Base-by-base conservation (phyloP, 2,888 invertebrate genomes). In the Acronicta psi region DNA sequence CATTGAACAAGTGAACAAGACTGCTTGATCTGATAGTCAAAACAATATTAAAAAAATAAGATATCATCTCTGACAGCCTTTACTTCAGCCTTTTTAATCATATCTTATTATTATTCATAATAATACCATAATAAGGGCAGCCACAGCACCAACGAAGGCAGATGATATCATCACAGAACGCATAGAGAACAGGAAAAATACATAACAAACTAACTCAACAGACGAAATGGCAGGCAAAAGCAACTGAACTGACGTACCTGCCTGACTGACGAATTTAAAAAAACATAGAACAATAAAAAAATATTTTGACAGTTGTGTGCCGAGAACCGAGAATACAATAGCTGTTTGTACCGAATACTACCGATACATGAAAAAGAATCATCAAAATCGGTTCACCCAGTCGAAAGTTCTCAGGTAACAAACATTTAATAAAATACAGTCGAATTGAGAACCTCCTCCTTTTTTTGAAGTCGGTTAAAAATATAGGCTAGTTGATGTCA, bases 281-380 rank as follows among this genome's bases (percentile, higher is more conserved):
- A n/a, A 36, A n/a, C 2, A 14, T 25, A 11, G 23, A 18, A n/a
- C 11, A 20, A 17, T 20, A 17, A n/a, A 14, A 31, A 1, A 41
- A 3, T 63, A 41, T 63, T 45, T 56, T 64, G 40, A 50, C 59
- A 53, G 42, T 42, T 51, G 56, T 40, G 16, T 25, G 11, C 40
- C 41, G 53, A 56, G 36, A 59, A 50, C 52, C 34, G 47, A 25
- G 25, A 41, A 55, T 29, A 20, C n/a, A 13, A 38, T 64, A 66
- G 55, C 42, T 66, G 51, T 52, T 53, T 20, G 17, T 14, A n/a
- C 10, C 8, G 42, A 9, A 4, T 2, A 14, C 14, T 42, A n/a
- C n/a, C n/a, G n/a, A n/a, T n/a, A n/a, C n/a, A n/a, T n/a, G n/a
- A n/a, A n/a, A n/a, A n/a, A n/a, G n/a, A n/a, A n/a, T n/a, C n/a